A percentile compares a stretch with the other conserved stretches of the same genome.
phyloP scores from a whole-genome alignment of 2,888 invertebrate genomes.

The Cerastis rubricosa region DNA sequence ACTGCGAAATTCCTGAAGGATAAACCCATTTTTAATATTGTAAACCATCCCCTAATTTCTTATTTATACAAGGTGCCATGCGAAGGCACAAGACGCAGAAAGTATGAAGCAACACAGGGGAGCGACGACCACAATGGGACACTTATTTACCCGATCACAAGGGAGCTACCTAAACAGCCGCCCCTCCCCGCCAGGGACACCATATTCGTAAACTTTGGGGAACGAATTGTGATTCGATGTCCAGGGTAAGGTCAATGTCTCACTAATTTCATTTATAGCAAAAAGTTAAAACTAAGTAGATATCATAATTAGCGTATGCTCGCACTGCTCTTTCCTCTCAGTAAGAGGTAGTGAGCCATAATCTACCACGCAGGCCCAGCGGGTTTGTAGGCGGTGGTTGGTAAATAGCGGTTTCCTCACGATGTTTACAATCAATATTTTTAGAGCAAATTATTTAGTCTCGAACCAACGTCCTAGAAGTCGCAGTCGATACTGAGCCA shows the following conservation, averaged over 20 bases:
- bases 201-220: conserved; percentile 69
- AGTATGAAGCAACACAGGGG: neutral
- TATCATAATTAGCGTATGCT: too few species aligned
- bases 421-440: neutral
- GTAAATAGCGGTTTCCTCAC: neutral
- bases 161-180: conserved; percentile 68
- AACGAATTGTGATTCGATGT: conserved; percentile 69
- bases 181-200: conserved; percentile 67
- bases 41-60: neutral
- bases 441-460: neutral
- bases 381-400: too few species aligned
- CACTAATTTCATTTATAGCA: neutral
- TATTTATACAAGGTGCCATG: conserved; percentile 28
- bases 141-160: conserved; percentile 63
- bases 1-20: too few species aligned
- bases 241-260: conserved; percentile 71
- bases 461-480: neutral
- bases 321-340: too few species aligned
- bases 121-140: neutral
- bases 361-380: too few species aligned
- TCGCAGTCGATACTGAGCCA: neutral
- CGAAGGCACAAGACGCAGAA: neutral
- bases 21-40: too few species aligned
- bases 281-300: too few species aligned
- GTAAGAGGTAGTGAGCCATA: too few species aligned